Evolutionary conservation across 2,113 vertebrate species (phyloP).

Genomic region (Aegypius monachus): DNA sequence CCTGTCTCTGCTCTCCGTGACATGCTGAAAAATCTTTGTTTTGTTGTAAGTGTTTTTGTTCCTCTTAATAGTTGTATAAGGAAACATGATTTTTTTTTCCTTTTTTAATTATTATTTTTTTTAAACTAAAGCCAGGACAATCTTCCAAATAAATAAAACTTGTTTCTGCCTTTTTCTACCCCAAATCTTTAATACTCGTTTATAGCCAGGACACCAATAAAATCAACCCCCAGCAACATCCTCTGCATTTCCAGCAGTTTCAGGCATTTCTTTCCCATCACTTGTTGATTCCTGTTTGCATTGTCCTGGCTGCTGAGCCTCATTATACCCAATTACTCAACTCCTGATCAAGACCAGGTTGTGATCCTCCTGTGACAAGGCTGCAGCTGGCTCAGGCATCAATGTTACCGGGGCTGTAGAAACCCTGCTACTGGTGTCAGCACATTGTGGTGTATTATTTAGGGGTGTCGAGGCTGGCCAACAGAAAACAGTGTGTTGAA

Average conservation of each 20-base stretch:
- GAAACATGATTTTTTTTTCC: neutral
- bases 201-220: neutral
- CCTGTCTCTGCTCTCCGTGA: neutral
- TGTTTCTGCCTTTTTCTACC: neutral
- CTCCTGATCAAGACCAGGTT: neutral
- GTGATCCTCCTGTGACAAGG: neutral
- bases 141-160: neutral
- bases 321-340: neutral
- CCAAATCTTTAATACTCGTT: neutral
- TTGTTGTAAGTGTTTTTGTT: neutral
- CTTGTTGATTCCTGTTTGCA: neutral
- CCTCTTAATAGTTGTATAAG: neutral
- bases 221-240: neutral
- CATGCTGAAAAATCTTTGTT: neutral
- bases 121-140: neutral
- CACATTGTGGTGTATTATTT: neutral
- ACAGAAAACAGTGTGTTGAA: neutral
- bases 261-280: neutral
- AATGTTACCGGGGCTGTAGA: accelerated
- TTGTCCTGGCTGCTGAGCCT: neutral
- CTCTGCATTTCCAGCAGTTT: neutral
- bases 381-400: neutral
- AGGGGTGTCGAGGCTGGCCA: neutral
- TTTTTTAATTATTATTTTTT: neutral
- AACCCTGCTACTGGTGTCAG: neutral